Conservation (phyloP, 2,888 invertebrate species). For the Nemapogon koenigi region DNA sequence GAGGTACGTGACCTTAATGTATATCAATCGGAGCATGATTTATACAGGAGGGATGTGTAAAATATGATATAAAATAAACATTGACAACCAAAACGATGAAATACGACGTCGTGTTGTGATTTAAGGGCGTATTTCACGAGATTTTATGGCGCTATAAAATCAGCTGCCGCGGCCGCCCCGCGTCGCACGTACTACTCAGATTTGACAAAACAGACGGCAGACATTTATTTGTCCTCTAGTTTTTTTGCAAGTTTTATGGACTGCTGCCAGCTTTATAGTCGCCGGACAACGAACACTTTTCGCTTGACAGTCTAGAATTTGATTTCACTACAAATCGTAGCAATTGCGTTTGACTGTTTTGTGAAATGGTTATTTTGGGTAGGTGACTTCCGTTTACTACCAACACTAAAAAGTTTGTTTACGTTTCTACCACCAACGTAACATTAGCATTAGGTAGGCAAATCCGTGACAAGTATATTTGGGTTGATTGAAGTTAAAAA, state of each 20-base stretch:
- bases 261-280: constrained; percentile 56
- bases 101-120: constrained; percentile 59
- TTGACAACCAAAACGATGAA: constrained; percentile 65
- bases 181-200: constrained; percentile 53
- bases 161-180: constrained; percentile 33
- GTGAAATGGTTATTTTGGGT: not conserved
- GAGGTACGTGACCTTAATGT: constrained; percentile 62
- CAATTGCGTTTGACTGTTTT: not conserved
- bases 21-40: constrained; percentile 59
- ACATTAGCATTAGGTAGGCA: no score
- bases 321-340: constrained; percentile 24
- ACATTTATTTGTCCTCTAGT: constrained; percentile 57
- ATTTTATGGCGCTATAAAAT: constrained; percentile 64
- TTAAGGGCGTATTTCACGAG: constrained; percentile 61
- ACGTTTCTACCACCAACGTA: no score
- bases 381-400: not conserved
- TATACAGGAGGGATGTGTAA: constrained; percentile 59
- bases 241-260: constrained; percentile 59
- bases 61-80: constrained; percentile 67
- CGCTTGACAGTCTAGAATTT: constrained; percentile 38
- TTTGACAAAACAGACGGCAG: constrained; percentile 62
- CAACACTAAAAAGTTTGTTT: not conserved
- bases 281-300: constrained; percentile 34
- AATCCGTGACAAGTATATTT: no score
- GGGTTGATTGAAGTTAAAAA: no score